A percentile compares a stretch with the other conserved stretches of the same genome.
Conservation (phyloP, 2,113 vertebrate species). For the Catharus bicknelli region DNA sequence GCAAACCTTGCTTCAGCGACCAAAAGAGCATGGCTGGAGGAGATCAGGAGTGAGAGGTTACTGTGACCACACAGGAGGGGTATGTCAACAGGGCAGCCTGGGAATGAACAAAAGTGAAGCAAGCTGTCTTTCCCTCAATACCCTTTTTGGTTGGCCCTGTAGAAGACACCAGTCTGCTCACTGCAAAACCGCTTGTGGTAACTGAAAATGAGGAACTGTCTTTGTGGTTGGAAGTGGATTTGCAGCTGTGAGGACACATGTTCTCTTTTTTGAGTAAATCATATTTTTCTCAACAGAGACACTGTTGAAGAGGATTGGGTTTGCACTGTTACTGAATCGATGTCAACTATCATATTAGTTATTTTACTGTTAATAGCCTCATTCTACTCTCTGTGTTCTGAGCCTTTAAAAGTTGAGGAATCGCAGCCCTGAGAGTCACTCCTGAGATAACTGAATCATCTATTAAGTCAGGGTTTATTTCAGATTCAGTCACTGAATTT, state of each 20-base stretch:
- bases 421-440: neutral
- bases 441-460: neutral
- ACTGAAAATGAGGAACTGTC: neutral
- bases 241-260: neutral
- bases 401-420: neutral
- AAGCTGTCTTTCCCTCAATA: neutral
- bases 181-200: neutral
- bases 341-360: neutral
- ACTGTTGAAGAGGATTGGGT: neutral
- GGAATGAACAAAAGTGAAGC: neutral
- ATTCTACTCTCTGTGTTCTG: neutral
- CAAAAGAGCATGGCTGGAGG: neutral
- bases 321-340: neutral
- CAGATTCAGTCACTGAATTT: neutral
- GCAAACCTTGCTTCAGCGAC: accelerated
- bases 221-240: neutral
- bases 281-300: neutral
- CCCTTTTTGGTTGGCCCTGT: neutral
- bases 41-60: neutral
- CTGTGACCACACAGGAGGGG: neutral
- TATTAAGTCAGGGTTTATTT: neutral
- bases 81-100: neutral
- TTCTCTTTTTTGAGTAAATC: neutral
- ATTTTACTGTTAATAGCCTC: neutral
- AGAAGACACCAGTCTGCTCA: neutral